These are phyloP conservation scores for Ochotona princeps DNA, from an alignment of 2,113 vertebrate genomes.

Conservation along the genomic window DNA sequence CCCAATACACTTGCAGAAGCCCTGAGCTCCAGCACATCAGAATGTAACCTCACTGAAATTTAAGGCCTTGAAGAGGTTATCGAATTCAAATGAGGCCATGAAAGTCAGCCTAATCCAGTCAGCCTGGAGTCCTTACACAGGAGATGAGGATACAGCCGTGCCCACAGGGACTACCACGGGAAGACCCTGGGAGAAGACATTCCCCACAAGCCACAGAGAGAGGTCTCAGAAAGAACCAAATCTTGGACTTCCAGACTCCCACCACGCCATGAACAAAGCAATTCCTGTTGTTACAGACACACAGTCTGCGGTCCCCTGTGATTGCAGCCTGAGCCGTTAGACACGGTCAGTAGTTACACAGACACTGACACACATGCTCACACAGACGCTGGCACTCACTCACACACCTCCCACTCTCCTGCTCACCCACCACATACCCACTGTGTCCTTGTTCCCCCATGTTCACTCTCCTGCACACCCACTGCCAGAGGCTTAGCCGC, in stretches of 20 bases:
- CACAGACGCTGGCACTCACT: not conserved
- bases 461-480: not conserved
- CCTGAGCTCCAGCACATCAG: not conserved
- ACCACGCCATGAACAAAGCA: not conserved
- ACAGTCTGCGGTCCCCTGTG: rapidly evolving
- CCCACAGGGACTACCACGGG: no score
- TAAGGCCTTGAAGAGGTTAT: not conserved
- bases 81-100: not conserved
- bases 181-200: not conserved
- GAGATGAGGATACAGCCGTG: not conserved
- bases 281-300: not conserved
- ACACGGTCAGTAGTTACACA: no score
- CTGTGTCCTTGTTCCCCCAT: not conserved
- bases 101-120: not conserved
- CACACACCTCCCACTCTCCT: not conserved
- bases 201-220: rapidly evolving
- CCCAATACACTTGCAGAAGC: no score
- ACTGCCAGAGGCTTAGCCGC: not conserved
- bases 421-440: not conserved
- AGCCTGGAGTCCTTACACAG: not conserved
- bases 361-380: not conserved
- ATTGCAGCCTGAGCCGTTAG: not conserved
- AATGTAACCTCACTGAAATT: not conserved
- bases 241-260: not conserved
- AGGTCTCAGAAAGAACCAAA: not conserved